Conservation (phyloP, 2,797 vertebrate genomes). For the Enteromius anoplus region DNA sequence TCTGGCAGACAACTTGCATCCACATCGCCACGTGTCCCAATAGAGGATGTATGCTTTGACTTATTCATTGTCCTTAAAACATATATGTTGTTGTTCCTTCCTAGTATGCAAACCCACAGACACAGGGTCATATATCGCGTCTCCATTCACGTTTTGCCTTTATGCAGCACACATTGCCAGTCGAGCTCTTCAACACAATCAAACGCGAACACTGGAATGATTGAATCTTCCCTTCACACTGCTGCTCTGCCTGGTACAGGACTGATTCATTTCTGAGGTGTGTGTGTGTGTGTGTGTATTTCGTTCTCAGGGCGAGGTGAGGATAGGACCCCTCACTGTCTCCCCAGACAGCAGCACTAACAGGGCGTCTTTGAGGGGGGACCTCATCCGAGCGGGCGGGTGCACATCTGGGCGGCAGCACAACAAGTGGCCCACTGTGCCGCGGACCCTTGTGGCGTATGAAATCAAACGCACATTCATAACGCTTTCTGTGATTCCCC, state of each 20-base stretch:
- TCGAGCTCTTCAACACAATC: constrained; percentile 28
- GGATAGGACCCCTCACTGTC: constrained; percentile 71
- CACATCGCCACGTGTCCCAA: background rate
- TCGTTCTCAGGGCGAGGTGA: constrained; percentile 59
- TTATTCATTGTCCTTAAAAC: constrained; percentile 27
- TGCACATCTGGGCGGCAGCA: constrained; percentile 72
- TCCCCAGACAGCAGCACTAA: constrained; percentile 65
- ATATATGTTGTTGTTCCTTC: constrained; percentile 31
- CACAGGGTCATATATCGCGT: constrained; percentile 1
- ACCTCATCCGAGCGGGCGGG: constrained; percentile 57
- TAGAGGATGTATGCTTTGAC: constrained; percentile 18
- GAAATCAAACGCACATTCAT: constrained; percentile 79
- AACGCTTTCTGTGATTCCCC: constrained; percentile 67
- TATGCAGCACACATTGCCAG: constrained; percentile 19
- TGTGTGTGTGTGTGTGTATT: constrained; percentile 46
- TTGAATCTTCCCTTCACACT: constrained; percentile 48
- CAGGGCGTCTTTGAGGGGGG: constrained; percentile 74
- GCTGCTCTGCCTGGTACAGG: constrained; percentile 58
- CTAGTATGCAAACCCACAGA: constrained; percentile 1
- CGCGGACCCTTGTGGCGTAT: constrained; percentile 60
- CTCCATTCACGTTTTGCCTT: constrained; percentile 27
- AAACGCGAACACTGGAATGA: constrained; percentile 51
- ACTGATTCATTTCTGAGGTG: constrained; percentile 54
- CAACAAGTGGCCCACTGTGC: constrained; percentile 76
- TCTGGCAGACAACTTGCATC: constrained; percentile 5